phyloP scores from a whole-genome alignment of 1,140 invertebrate species.

The Cardiocondyla obscurior region DNA sequence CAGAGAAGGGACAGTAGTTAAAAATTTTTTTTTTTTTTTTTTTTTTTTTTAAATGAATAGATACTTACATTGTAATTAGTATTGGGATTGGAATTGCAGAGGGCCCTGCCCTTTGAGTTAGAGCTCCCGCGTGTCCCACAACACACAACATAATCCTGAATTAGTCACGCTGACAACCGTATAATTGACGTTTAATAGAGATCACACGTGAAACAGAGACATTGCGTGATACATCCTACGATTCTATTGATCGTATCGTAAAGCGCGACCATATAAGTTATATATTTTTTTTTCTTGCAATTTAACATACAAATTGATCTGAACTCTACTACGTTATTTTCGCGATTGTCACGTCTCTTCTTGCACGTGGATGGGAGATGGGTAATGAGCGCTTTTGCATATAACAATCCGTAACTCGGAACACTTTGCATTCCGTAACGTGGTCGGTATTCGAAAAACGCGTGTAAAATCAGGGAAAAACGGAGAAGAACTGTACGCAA shows the following conservation, averaged over 20 bases:
- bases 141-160: slow-evolving; percentile 83
- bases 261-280: slow-evolving; percentile 8
- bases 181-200: slow-evolving; percentile 51
- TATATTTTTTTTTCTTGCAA: not conserved
- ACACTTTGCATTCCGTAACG: not conserved
- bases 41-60: slow-evolving; percentile 76
- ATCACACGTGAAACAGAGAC: slow-evolving; percentile 53
- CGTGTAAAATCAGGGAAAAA: not conserved
- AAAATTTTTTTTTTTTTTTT: slow-evolving; percentile 52
- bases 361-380: slow-evolving; percentile 30
- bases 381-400: not conserved
- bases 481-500: not conserved
- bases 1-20: slow-evolving; percentile 74
- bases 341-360: slow-evolving; percentile 20
- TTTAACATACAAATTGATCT: not conserved
- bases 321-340: not conserved
- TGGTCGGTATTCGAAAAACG: not conserved
- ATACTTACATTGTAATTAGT: slow-evolving; percentile 84
- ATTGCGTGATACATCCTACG: not conserved
- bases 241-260: not conserved
- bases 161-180: slow-evolving; percentile 81
- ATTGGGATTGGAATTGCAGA: slow-evolving; percentile 83
- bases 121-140: slow-evolving; percentile 83
- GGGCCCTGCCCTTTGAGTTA: slow-evolving; percentile 83
- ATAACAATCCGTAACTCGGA: not conserved